Evolutionary conservation across 2,797 vertebrate species (phyloP).

Genomic region (Pelodytes ibericus): DNA sequence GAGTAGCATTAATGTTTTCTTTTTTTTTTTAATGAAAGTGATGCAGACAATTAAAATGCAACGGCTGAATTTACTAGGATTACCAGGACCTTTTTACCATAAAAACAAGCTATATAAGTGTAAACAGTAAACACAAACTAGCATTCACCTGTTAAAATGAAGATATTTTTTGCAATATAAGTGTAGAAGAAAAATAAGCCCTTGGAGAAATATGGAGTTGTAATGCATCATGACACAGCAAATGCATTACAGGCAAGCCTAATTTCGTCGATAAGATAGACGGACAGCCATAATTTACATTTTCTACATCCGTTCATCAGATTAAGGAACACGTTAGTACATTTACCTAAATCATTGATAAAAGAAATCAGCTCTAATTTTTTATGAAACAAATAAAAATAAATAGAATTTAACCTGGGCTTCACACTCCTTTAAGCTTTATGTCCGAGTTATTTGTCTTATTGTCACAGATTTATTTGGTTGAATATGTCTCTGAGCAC

Average conservation of each 20-base stretch:
- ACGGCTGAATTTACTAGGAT: no score
- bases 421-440: background rate
- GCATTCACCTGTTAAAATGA: background rate
- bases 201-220: background rate
- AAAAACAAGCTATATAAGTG: no score
- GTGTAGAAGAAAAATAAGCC: background rate
- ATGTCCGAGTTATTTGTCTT: constrained; percentile 48
- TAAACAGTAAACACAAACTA: background rate
- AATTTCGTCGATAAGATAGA: background rate
- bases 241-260: background rate
- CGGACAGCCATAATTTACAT: background rate
- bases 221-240: background rate
- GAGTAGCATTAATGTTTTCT: no score
- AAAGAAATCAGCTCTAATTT: background rate
- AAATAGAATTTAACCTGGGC: constrained; percentile 15
- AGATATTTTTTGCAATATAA: background rate
- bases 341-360: background rate
- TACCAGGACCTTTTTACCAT: no score
- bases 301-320: background rate
- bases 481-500: constrained; percentile 41
- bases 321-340: background rate
- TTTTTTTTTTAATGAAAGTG: no score
- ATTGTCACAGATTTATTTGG: constrained; percentile 43
- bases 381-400: background rate
- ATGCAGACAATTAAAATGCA: no score